These are phyloP conservation scores for Leptogaster cylindrica DNA, from an alignment of 2,888 invertebrate genomes.

Conservation along the genomic window DNA sequence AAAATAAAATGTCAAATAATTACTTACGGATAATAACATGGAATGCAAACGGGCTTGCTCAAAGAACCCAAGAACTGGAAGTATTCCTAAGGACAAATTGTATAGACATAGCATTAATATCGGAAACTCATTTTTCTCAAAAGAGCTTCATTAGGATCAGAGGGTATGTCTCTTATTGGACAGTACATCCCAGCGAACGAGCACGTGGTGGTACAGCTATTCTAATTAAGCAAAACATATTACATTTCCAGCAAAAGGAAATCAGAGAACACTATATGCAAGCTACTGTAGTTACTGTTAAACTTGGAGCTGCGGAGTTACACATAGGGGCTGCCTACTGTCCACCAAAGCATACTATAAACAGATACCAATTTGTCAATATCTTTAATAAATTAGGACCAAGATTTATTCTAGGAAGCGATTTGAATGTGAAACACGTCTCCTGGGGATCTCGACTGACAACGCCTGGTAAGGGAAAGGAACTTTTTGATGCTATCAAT, in stretches of 20 bases:
- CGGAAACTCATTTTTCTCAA: not conserved
- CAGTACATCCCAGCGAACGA: not conserved
- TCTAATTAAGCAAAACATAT: slow-evolving; percentile 18
- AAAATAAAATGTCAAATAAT: too few species aligned
- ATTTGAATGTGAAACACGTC: slow-evolving; percentile 27
- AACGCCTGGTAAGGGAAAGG: slow-evolving; percentile 8
- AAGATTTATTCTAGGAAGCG: not conserved
- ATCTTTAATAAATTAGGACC: not conserved
- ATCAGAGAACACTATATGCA: not conserved
- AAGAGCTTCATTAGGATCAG: not conserved
- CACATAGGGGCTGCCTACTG: slow-evolving; percentile 10
- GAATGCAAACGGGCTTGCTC: slow-evolving; percentile 29
- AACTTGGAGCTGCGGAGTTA: not conserved
- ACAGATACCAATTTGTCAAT: not conserved
- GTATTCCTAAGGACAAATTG: not conserved
- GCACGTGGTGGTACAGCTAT: slow-evolving; percentile 18
- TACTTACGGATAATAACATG: too few species aligned
- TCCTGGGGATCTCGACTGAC: slow-evolving; percentile 34
- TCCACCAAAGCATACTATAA: not conserved
- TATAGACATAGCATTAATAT: not conserved
- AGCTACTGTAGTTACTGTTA: not conserved
- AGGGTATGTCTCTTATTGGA: slow-evolving; percentile 8
- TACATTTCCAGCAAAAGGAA: not conserved
- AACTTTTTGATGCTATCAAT: not conserved
- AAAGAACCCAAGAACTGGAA: slow-evolving; percentile 6